Conservation (phyloP, 2,113 vertebrate genomes). For the Turnix velox region DNA sequence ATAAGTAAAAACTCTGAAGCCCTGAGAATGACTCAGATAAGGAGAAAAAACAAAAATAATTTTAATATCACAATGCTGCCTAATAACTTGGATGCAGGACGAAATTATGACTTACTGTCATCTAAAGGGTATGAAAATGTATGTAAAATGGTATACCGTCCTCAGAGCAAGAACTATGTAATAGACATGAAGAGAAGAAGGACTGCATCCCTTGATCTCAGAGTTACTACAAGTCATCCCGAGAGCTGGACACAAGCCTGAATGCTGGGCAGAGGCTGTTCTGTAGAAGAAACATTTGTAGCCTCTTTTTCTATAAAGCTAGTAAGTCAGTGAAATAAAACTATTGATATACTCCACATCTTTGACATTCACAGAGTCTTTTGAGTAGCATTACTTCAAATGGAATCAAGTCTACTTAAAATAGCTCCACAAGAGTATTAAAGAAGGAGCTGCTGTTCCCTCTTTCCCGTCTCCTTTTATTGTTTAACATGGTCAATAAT, state of each 20-base stretch:
- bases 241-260: background rate
- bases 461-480: background rate
- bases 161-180: background rate
- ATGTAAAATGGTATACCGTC: background rate
- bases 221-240: background rate
- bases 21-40: background rate
- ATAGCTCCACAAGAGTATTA: background rate
- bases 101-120: background rate
- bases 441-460: background rate
- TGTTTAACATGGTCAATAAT: constrained; percentile 18
- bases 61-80: background rate
- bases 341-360: background rate
- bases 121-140: background rate
- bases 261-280: background rate
- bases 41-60: background rate
- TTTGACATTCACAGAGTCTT: background rate
- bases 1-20: background rate
- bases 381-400: background rate
- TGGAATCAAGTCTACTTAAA: background rate
- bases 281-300: background rate
- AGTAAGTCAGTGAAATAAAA: background rate
- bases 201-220: background rate
- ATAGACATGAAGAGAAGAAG: background rate
- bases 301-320: background rate
- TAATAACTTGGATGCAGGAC: background rate